phyloP scores from a whole-genome alignment of 2,113 vertebrate genomes.

The Chaetops frenatus region DNA sequence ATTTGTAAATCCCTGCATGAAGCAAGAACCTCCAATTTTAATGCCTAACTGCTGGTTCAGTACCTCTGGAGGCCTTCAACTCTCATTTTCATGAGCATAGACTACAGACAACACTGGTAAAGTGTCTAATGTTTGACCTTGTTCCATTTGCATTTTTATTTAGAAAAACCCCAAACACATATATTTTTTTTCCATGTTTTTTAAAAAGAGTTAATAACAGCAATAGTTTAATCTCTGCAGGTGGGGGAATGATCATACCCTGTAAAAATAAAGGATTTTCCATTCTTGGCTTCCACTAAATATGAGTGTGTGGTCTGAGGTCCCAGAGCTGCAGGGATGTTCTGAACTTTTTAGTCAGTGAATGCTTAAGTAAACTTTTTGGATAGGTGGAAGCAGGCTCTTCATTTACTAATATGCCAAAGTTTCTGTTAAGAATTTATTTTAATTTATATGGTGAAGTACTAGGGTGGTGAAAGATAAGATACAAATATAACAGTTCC shows the following conservation, averaged over 20 bases:
- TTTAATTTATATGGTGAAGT: neutral
- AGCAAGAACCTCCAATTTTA: neutral
- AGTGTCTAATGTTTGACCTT: neutral
- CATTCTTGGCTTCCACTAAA: slow-evolving; percentile 14
- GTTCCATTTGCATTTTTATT: neutral
- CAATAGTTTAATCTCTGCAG: slow-evolving; percentile 31
- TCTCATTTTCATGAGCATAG: neutral
- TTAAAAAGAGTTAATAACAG: neutral
- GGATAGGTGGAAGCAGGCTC: neutral
- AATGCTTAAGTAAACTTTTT: neutral
- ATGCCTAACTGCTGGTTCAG: neutral
- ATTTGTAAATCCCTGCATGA: neutral
- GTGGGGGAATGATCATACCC: slow-evolving; percentile 29
- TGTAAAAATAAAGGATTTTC: slow-evolving; percentile 28
- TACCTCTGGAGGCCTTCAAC: neutral
- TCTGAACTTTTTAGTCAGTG: neutral
- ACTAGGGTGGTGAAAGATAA: neutral
- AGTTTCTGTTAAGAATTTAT: neutral
- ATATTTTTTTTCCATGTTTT: neutral
- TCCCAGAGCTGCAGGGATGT: slow-evolving; percentile 10
- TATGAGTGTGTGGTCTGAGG: slow-evolving; percentile 31
- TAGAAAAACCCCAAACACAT: neutral
- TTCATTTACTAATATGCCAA: neutral
- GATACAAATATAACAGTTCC: neutral
- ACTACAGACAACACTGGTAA: neutral